Conservation (phyloP, 2,888 invertebrate species). For the Campaea margaritaria region DNA sequence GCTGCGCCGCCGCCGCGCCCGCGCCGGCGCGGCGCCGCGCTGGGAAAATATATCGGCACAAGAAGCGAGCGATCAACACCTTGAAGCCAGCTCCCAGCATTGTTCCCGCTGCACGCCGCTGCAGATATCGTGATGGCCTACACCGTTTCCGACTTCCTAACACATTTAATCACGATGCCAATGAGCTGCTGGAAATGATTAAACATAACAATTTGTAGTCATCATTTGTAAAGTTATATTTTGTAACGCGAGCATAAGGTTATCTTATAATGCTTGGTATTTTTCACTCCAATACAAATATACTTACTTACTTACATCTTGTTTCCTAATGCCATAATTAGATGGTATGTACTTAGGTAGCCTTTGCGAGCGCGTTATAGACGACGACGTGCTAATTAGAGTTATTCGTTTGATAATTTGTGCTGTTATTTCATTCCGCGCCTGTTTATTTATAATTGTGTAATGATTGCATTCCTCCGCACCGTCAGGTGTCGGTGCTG, state of each 20-base stretch:
- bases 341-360: neutral
- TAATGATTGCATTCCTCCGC: constrained; percentile 56
- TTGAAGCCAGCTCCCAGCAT: constrained; percentile 59
- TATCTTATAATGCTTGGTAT: neutral
- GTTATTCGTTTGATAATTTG: constrained; percentile 24
- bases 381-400: neutral
- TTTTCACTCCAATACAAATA: neutral
- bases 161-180: constrained; percentile 25
- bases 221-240: constrained; percentile 1
- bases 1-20: constrained; percentile 41
- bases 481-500: constrained; percentile 27
- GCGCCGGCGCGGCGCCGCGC: constrained; percentile 44
- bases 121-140: constrained; percentile 33
- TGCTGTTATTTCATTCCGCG: constrained; percentile 56
- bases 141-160: constrained; percentile 38
- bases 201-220: constrained; percentile 3
- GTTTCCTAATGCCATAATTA: too few relatives aligned
- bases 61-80: constrained; percentile 54
- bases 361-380: constrained; percentile 1
- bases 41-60: constrained; percentile 49
- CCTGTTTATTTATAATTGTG: constrained; percentile 23
- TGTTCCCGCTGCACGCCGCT: constrained; percentile 41
- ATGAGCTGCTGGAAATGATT: constrained; percentile 25
- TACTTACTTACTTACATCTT: neutral
- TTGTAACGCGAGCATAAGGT: neutral